phyloP scores from a whole-genome alignment of 2,113 vertebrate genomes.

The Otocyon megalotis region DNA sequence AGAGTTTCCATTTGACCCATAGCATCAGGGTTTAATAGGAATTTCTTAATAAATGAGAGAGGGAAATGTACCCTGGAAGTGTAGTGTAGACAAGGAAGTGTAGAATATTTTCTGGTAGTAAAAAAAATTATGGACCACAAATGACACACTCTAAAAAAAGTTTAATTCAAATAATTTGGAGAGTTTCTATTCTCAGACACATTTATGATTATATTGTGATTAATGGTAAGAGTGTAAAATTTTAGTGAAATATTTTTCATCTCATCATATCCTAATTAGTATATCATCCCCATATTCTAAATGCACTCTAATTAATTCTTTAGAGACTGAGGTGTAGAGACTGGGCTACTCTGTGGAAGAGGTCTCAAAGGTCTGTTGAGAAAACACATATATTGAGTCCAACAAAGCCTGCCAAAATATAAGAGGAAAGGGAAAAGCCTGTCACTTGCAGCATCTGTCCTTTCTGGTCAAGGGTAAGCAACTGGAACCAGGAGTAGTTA shows the following conservation, averaged over 20 bases:
- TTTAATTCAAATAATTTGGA: not conserved
- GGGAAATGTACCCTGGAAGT: not conserved
- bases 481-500: accelerated
- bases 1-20: not conserved
- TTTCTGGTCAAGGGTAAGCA: not conserved
- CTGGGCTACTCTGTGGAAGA: not conserved
- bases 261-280: not conserved
- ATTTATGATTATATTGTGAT: not conserved
- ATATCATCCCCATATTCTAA: not conserved
- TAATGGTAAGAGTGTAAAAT: not conserved
- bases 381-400: not conserved
- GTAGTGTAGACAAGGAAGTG: not conserved
- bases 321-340: not conserved
- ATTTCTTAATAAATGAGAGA: not conserved
- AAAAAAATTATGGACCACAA: not conserved
- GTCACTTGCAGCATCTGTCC: not conserved
- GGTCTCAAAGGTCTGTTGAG: not conserved
- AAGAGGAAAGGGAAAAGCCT: not conserved
- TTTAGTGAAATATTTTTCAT: not conserved
- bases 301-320: conserved; percentile 38
- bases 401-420: not conserved
- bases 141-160: not conserved
- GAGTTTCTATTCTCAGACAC: not conserved
- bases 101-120: not conserved
- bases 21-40: not conserved